Percentiles rank a stretch among this genome's conserved stretches.
Conservation (phyloP, 2,888 invertebrate species). For the Eretmocerus hayati region DNA sequence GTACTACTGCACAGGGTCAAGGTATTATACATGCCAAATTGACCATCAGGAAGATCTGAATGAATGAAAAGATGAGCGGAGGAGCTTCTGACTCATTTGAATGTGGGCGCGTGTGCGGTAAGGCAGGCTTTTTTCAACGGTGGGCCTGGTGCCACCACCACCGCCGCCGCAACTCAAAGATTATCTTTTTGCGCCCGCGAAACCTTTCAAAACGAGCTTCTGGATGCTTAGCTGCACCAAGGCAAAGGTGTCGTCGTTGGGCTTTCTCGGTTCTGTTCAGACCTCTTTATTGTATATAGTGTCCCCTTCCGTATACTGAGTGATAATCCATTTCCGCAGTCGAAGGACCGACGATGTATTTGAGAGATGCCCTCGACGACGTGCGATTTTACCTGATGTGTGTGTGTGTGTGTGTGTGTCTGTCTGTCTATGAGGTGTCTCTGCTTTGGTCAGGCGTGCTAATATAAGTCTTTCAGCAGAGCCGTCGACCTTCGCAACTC, state of each 20-base stretch:
- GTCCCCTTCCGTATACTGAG: background rate
- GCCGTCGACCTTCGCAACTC: too few species aligned
- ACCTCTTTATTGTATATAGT: background rate
- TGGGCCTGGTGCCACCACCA: background rate
- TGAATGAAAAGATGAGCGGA: background rate
- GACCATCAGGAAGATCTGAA: too few species aligned
- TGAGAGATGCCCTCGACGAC: too few species aligned
- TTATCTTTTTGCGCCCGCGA: background rate
- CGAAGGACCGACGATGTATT: too few species aligned
- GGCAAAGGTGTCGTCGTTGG: background rate
- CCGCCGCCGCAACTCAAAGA: background rate
- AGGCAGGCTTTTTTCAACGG: background rate
- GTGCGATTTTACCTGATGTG: too few species aligned
- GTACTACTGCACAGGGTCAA: too few species aligned
- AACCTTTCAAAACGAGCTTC: background rate
- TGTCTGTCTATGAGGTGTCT: too few species aligned
- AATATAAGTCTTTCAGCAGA: too few species aligned
- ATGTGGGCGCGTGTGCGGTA: background rate
- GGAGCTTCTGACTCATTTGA: background rate
- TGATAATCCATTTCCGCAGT: slow-evolving; percentile 18
- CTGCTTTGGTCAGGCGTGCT: too few species aligned
- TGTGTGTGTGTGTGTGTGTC: too few species aligned
- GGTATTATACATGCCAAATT: too few species aligned
- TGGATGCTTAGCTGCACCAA: too few species aligned
- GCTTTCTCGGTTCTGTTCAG: background rate